These are phyloP conservation scores for Sebastes vulpes DNA, from an alignment of 2,797 vertebrate species.

Conservation along the genomic window DNA sequence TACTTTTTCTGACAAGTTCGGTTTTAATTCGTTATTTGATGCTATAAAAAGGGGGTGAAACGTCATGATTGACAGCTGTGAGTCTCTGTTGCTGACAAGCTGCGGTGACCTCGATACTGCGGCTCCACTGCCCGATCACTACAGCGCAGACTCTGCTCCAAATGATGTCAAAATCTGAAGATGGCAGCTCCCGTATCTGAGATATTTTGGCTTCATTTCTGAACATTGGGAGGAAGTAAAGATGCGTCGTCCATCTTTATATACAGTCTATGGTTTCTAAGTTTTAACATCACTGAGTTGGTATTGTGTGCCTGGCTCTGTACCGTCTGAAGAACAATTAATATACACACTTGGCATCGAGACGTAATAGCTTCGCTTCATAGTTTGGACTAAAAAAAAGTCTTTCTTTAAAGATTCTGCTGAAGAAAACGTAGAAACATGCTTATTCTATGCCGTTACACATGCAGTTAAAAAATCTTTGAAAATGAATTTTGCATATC, in stretches of 20 bases:
- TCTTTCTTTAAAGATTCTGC: slow-evolving; percentile 62
- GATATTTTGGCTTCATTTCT: no score
- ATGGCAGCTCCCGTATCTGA: no score
- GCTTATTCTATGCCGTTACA: slow-evolving; percentile 80
- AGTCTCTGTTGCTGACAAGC: no score
- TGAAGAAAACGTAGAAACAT: slow-evolving; percentile 83
- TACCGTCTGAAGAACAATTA: slow-evolving; percentile 49
- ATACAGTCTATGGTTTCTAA: background rate
- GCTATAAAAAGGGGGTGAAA: no score
- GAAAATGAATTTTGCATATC: slow-evolving; percentile 82
- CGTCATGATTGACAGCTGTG: no score
- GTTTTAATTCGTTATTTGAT: no score
- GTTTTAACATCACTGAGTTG: slow-evolving; percentile 65
- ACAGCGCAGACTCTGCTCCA: no score
- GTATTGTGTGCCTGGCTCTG: slow-evolving; percentile 57
- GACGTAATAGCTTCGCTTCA: slow-evolving; percentile 72
- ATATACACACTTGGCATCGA: slow-evolving; percentile 77
- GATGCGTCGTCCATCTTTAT: no score
- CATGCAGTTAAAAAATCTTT: slow-evolving; percentile 81
- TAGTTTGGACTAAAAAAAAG: slow-evolving; percentile 65
- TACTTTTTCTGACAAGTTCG: background rate
- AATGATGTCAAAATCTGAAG: no score
- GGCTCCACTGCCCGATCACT: no score
- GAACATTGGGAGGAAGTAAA: no score
- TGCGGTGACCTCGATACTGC: no score